Base-by-base conservation (phyloP, 2,797 vertebrate species). In the Glyptemys insculpta region DNA sequence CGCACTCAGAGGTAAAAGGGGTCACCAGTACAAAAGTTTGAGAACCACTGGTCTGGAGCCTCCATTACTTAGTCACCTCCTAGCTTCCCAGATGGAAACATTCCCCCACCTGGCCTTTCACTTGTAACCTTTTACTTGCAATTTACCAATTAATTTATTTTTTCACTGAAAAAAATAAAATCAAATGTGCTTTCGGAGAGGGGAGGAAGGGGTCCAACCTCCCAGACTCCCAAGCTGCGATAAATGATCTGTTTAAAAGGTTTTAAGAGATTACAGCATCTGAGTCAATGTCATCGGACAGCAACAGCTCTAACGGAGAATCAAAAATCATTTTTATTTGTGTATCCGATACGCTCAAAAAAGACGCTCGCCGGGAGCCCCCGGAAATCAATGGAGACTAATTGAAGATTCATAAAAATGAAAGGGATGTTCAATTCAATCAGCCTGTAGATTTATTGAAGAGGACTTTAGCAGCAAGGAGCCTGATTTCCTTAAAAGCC, bases 331-430 rank as follows among this genome's bases (percentile, higher is more conserved):
- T 11, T n/a, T 21, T 37, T 44, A 0, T 1, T 25, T 8, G 47
- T 6, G 76, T 14, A 80, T n/a, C 12, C 5, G 0, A 62, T n/a
- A 5, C 2, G 10, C 19, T 88, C 79, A 25, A 21, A 34, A 25
- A 29, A 21, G 41, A 34, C 31, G 3, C 8, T 0, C 0, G 37
- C 12, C 79, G 27, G 76, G 5, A 65, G 4, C 1, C 86, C 88
- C 65, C 37, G 49, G 65, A 47, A 89, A 72, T 62, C 87, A 6
- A 12, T 1, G 50, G 52, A 15, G 8, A 10, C 62, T 9, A 6
- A n/a, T 1, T 1, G 86, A 14, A n/a, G 72, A 5, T 2, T 6
- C 18, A 1, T 12, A 12, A 6, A 2, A 84, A 29, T 0, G 4
- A 72, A 21, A 21, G 74, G 74, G 89, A 50, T 23, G 78, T 79